Conservation (phyloP, 2,797 vertebrate species). For the Ctenopoma kingsleyae region DNA sequence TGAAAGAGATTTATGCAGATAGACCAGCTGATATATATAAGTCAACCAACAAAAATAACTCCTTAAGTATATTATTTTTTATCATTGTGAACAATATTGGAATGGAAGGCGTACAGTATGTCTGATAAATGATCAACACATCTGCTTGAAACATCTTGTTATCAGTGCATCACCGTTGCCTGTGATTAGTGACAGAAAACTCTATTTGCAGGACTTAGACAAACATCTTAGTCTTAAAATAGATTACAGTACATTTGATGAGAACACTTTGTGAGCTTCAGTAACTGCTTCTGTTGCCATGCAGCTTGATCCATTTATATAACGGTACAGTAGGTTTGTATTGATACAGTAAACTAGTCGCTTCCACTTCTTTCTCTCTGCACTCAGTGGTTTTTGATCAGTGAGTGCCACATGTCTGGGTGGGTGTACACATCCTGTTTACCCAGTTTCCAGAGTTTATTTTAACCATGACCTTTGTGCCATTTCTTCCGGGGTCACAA, state of each 20-base stretch:
- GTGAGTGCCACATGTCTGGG: constrained; percentile 63
- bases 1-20: too few relatives aligned
- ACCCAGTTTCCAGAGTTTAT: constrained; percentile 68
- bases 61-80: too few relatives aligned
- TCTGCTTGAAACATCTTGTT: constrained; percentile 13
- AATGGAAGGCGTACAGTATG: neutral
- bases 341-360: constrained; percentile 18
- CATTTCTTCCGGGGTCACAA: constrained; percentile 36
- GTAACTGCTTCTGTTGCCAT: constrained; percentile 62
- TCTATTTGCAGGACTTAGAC: constrained; percentile 22
- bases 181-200: constrained; percentile 14
- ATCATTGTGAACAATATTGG: too few relatives aligned
- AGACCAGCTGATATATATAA: too few relatives aligned
- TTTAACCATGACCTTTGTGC: constrained; percentile 67
- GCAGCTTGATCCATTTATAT: constrained; percentile 64
- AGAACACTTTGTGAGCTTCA: constrained; percentile 18
- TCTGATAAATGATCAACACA: constrained; percentile 4
- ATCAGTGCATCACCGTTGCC: neutral
- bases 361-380: constrained; percentile 28
- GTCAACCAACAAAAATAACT: too few relatives aligned
- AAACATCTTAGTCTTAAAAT: constrained; percentile 45
- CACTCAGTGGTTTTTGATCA: constrained; percentile 58
- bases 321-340: constrained; percentile 35
- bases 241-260: constrained; percentile 44
- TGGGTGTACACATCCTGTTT: constrained; percentile 76